Evolutionary conservation across 1,140 invertebrate genomes (phyloP), one percentile per base, ranked within the genome.

Genomic region (Drosophila tani): DNA sequence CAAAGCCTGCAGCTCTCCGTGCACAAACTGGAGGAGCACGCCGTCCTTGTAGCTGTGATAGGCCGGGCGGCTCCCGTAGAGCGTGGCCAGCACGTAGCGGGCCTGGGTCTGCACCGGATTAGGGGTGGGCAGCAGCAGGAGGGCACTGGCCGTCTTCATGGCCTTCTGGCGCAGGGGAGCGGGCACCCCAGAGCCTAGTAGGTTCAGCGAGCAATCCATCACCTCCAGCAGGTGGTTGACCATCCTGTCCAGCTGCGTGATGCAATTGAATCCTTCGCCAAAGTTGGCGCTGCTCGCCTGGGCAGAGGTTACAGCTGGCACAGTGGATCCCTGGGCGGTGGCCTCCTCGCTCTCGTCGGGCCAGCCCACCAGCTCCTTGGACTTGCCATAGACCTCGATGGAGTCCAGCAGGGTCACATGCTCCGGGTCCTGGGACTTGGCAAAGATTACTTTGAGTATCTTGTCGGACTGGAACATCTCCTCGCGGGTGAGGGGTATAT

Each of bases 311-410:
- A 79, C 56, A 0, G 81, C 41, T 8, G 78, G 46, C 3, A 51
- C 66, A 45, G 29, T 64, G 0, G 66, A 60, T 7, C 64, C 65
- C 2, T 49, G 45, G 0, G 49, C 63, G 6, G 95, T 93, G 35
- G 96, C 95, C 71, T 99, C 98, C 85, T 99, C 98, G 14, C 95
- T 95, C 91, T 99, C 98, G 93, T 99, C 98, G 0, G 98, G 98
- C 98, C 98, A 99, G 46, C 98, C 98, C 93, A 99, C 99, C 0
- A 96, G 94, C 92, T 99, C 98, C 94, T 99, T 99, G 4, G 97
- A 97, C 93, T 99, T 99, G 3, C 98, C 98, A 93, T 99, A 97
- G 27, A 95, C 93, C 94, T 98, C 98, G 14, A 99, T 96, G 45
- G 97, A 98, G 93, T 99, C 98, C 3, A 99, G 95, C 95, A 99